Conservation (phyloP, 2,113 vertebrate genomes). For the Scomber scombrus region DNA sequence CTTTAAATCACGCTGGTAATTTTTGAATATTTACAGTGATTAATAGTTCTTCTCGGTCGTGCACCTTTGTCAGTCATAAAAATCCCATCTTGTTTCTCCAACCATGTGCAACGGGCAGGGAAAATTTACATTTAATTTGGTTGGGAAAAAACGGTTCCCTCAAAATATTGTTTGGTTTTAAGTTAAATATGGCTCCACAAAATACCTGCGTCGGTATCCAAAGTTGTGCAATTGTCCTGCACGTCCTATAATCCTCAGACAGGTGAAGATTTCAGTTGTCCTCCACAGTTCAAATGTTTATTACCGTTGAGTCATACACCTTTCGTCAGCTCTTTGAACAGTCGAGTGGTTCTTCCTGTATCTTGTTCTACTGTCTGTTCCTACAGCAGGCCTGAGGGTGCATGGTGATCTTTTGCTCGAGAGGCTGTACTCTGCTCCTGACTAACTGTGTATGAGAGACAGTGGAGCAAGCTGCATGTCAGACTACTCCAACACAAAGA, state of each 20-base stretch:
- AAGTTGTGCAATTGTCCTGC: slow-evolving; percentile 14
- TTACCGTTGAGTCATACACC: slow-evolving; percentile 13
- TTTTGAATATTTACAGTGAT: not conserved
- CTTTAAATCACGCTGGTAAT: slow-evolving; percentile 36
- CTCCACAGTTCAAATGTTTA: slow-evolving; percentile 20
- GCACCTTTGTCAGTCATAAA: not conserved
- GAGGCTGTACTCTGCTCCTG: slow-evolving; percentile 14
- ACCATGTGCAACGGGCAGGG: not conserved
- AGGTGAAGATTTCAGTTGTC: slow-evolving; percentile 7
- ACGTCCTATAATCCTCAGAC: slow-evolving; percentile 12
- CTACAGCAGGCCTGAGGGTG: not conserved
- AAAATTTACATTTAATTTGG: not conserved
- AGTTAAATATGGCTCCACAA: not conserved
- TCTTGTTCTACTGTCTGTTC: slow-evolving; percentile 23
- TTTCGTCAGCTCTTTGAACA: slow-evolving; percentile 20
- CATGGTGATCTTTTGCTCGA: slow-evolving; percentile 2
- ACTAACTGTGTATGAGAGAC: slow-evolving; percentile 15
- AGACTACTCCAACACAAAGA: slow-evolving; percentile 33
- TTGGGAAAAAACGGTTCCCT: not conserved
- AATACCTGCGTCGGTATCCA: slow-evolving; percentile 51
- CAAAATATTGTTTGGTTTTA: not conserved
- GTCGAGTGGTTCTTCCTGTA: slow-evolving; percentile 13
- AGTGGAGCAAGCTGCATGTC: slow-evolving; percentile 13
- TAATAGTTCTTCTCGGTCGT: not conserved
- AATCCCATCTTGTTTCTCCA: not conserved